phyloP scores from a whole-genome alignment of 2,113 vertebrate species.

The Cephalopholis sonnerati region DNA sequence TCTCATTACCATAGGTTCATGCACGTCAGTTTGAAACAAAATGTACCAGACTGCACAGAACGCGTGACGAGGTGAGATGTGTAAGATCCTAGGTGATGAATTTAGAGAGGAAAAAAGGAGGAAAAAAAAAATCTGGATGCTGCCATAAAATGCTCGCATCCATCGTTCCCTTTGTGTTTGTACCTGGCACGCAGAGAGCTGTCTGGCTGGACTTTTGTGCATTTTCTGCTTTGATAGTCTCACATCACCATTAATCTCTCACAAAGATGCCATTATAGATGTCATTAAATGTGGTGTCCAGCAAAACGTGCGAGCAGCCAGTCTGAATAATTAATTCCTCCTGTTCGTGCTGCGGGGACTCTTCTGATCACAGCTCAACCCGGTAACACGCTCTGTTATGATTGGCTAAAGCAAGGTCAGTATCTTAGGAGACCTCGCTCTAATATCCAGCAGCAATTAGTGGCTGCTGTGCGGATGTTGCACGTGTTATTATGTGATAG shows the following conservation, averaged over 20 bases:
- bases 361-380: slow-evolving; percentile 66
- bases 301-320: slow-evolving; percentile 58
- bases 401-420: slow-evolving; percentile 76
- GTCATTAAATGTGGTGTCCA: slow-evolving; percentile 68
- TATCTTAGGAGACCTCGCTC: slow-evolving; percentile 68
- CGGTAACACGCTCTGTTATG: slow-evolving; percentile 64
- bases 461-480: slow-evolving; percentile 41
- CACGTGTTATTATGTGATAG: slow-evolving; percentile 61
- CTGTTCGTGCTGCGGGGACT: slow-evolving; percentile 55
- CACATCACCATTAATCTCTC: slow-evolving; percentile 66
- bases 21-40: slow-evolving; percentile 21
- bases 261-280: slow-evolving; percentile 71
- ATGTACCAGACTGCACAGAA: slow-evolving; percentile 13
- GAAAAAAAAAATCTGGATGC: background rate
- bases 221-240: slow-evolving; percentile 63
- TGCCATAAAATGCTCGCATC: slow-evolving; percentile 13
- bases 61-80: background rate
- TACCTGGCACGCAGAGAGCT: slow-evolving; percentile 40
- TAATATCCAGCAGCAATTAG: slow-evolving; percentile 78
- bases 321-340: slow-evolving; percentile 77
- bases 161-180: slow-evolving; percentile 26
- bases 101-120: background rate
- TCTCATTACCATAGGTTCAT: slow-evolving; percentile 37
- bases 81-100: background rate
- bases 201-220: slow-evolving; percentile 59